Base-by-base conservation (phyloP, 1,140 invertebrate genomes). In the Pogonus chalceus region DNA sequence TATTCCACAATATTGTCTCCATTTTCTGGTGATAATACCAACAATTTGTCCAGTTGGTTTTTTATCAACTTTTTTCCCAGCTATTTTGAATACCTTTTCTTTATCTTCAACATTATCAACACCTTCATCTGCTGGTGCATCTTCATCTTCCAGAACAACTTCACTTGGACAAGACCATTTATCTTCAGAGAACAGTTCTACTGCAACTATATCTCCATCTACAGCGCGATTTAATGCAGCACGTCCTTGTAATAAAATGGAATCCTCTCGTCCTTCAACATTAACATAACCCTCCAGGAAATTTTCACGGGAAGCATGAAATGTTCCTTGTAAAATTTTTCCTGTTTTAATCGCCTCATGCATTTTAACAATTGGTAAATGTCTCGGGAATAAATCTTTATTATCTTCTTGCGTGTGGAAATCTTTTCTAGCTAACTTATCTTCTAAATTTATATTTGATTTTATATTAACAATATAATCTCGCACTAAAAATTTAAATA, bases 1-100 rank as follows among this genome's bases (percentile, higher is more conserved):
- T 61, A 98, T 94, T 23, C 96, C 96, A 77, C 96, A 98, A 70
- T 94, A 96, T 60, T 93, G 91, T 23, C 93, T 75, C 94, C 95
- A 98, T 68, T 98, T 98, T 58, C 96, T 78, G 56, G 88, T 83
- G 46, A 99, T 90, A 57, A 99, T 96, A 16, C 92, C 95, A 47
- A 99, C 93, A 56, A 99, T 82, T 66, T 79, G 79, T 0, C 89
- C 96, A 3, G 90, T 96, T 18, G 89, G 91, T 65, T 76, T 81
- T 51, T 72, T 75, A 58, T 82, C 69, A 47, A 61, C 58, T 57
- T 62, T 66, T 56, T 66, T 71, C n/a, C 68, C 23, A 60, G 54
- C 35, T 58, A 62, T 56, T 65, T 66, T 70, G 37, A 66, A 51
- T 59, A 66, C 63, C 57, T 65, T 54, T 59, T 72, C 67, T 50